A percentile compares a stretch with the other conserved stretches of the same genome.
These are phyloP conservation scores for Mus spicilegus DNA, from an alignment of 2,113 vertebrate species.

Conservation along the genomic window DNA sequence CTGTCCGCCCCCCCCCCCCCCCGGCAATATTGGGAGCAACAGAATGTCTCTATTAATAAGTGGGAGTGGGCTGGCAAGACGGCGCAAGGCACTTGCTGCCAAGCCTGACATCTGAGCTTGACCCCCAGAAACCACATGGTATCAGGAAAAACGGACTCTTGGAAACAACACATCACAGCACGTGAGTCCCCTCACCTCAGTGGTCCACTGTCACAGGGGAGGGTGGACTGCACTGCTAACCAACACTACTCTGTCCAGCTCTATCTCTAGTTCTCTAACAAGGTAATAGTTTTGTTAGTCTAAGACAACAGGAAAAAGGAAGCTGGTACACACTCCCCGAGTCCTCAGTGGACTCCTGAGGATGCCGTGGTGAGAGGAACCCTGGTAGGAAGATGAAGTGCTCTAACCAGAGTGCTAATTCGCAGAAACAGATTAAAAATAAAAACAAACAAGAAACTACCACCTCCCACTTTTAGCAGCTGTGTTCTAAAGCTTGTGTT, in stretches of 20 bases:
- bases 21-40: not conserved
- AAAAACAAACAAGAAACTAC: not conserved
- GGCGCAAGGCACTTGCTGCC: not conserved
- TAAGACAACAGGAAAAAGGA: not conserved
- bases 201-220: not conserved
- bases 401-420: not conserved
- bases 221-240: not conserved
- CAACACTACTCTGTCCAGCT: not conserved
- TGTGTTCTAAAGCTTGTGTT: slow-evolving; percentile 13
- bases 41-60: not conserved
- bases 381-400: not conserved
- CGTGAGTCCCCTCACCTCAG: not conserved
- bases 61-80: too few species aligned
- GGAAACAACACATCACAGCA: not conserved
- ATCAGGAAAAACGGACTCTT: too few species aligned
- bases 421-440: not conserved
- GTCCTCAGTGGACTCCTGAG: not conserved
- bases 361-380: not conserved
- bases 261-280: slow-evolving; percentile 12
- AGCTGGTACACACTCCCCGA: not conserved
- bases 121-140: not conserved
- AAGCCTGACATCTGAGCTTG: not conserved
- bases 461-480: not conserved
- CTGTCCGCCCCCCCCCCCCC: too few species aligned
- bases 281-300: slow-evolving; percentile 34